These are phyloP conservation scores for Solenodon paradoxus DNA, from an alignment of 2,113 vertebrate genomes.

Conservation along the genomic window DNA sequence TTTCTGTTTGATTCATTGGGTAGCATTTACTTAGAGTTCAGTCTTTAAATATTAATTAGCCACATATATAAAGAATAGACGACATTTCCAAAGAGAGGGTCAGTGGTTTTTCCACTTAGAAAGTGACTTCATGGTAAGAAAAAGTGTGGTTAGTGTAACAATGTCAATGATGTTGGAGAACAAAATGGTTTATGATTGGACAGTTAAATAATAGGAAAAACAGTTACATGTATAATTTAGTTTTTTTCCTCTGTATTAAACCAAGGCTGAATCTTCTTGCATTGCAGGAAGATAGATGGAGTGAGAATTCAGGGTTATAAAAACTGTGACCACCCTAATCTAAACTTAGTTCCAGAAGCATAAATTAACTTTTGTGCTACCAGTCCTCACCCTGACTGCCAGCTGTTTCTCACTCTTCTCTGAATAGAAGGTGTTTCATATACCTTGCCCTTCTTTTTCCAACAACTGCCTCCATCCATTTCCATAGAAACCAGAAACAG, in stretches of 20 bases:
- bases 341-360: constrained; percentile 40
- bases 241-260: not conserved
- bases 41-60: constrained; percentile 11
- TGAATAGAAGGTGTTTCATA: constrained; percentile 62
- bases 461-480: not conserved
- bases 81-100: not conserved
- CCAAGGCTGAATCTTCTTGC: not conserved
- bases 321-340: not conserved
- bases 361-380: not conserved
- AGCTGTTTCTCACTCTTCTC: constrained; percentile 48
- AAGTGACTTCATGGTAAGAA: not conserved
- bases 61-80: constrained; percentile 14
- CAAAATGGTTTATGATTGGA: not conserved
- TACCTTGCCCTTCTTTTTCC: constrained; percentile 22
- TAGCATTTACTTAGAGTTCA: constrained; percentile 2
- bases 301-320: constrained; percentile 22
- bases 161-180: not conserved
- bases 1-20: constrained; percentile 34
- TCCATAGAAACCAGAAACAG: constrained; percentile 44
- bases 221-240: constrained; percentile 4
- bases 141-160: not conserved
- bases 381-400: not conserved
- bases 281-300: not conserved
- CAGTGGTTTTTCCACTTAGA: not conserved
- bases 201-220: constrained; percentile 19